These are phyloP conservation scores for Drosophila borealis DNA, from an alignment of 2,888 invertebrate genomes.

Conservation along the genomic window DNA sequence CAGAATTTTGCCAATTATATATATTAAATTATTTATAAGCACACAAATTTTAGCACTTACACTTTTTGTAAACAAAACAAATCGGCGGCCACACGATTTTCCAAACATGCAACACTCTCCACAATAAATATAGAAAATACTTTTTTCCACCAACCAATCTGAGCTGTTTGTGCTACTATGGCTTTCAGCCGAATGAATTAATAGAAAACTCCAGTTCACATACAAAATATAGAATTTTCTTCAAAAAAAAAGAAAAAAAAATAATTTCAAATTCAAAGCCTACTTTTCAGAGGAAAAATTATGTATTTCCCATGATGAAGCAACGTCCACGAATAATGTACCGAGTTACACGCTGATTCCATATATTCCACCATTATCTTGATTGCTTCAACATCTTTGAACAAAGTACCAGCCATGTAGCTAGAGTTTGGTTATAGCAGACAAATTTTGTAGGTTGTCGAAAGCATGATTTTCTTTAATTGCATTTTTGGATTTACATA, in stretches of 20 bases:
- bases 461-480: background rate
- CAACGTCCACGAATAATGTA: background rate
- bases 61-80: conserved; percentile 1
- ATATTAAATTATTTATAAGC: background rate
- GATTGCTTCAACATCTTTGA: no score
- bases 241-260: background rate
- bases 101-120: background rate
- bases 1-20: background rate
- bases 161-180: conserved; percentile 26
- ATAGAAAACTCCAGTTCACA: conserved; percentile 3
- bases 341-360: background rate
- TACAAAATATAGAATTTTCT: background rate
- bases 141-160: conserved; percentile 4
- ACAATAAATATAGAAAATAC: conserved; percentile 8
- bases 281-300: background rate
- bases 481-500: background rate
- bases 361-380: no score
- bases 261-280: conserved; percentile 16
- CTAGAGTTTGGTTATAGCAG: no score
- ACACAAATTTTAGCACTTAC: background rate
- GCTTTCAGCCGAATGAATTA: conserved; percentile 22
- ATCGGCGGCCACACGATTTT: background rate
- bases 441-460: background rate
- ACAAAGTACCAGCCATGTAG: no score
- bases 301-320: background rate